phyloP scores from a whole-genome alignment of 2,113 vertebrate species.

The Chaenocephalus aceratus region DNA sequence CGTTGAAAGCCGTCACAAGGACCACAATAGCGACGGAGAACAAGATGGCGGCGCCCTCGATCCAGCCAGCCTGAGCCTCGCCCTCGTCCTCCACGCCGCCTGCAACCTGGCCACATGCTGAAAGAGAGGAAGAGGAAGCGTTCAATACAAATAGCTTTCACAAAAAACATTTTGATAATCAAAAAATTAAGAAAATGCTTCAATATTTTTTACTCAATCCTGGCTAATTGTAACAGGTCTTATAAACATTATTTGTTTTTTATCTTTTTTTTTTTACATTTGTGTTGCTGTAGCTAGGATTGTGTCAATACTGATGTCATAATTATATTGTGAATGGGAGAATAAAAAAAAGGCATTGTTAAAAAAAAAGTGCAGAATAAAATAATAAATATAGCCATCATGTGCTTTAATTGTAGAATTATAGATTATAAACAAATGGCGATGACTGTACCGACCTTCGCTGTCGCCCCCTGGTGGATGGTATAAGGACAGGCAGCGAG shows the following conservation, averaged over 20 bases:
- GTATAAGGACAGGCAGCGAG: slow-evolving; percentile 95
- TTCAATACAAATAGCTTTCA: too few relatives aligned
- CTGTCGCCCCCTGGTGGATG: slow-evolving; percentile 89
- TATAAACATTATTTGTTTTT: neutral
- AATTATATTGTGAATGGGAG: neutral
- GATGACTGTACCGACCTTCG: slow-evolving; percentile 77
- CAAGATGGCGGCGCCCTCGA: slow-evolving; percentile 95
- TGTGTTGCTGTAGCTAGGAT: neutral
- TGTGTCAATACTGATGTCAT: neutral
- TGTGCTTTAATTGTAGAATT: neutral
- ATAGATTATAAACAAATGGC: too few relatives aligned
- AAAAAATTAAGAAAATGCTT: too few relatives aligned
- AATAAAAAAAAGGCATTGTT: too few relatives aligned
- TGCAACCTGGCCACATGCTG: slow-evolving; percentile 84
- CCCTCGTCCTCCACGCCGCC: slow-evolving; percentile 88
- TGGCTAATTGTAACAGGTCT: neutral
- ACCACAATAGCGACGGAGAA: slow-evolving; percentile 97
- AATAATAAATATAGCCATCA: neutral
- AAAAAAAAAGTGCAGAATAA: too few relatives aligned
- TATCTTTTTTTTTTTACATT: neutral
- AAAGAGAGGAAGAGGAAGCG: neutral
- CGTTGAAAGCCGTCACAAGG: slow-evolving; percentile 96
- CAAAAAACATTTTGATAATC: too few relatives aligned
- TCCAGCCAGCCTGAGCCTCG: slow-evolving; percentile 95
- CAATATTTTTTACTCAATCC: neutral